Evolutionary conservation across 2,113 vertebrate species (phyloP).

Genomic region (Ceyx margarethae): DNA sequence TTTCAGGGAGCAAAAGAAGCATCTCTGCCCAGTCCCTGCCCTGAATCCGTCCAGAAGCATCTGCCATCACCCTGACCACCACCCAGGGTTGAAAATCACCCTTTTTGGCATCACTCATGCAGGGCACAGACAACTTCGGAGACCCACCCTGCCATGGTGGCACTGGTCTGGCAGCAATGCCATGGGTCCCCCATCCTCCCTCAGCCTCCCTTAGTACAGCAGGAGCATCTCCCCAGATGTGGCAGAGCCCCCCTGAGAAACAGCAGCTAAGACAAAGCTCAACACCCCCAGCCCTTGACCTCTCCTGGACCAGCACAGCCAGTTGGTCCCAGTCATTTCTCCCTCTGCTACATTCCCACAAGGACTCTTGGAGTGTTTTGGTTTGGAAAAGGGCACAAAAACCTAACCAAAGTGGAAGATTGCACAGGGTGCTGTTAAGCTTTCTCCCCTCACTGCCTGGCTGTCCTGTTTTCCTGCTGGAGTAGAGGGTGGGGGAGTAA

Average conservation of each 20-base stretch:
- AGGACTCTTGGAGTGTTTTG: accelerated
- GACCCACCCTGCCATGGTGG: accelerated
- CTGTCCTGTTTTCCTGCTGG: background rate
- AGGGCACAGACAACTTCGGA: background rate
- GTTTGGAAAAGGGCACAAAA: too few species aligned
- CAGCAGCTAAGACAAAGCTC: background rate
- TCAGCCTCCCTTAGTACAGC: background rate
- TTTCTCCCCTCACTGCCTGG: background rate
- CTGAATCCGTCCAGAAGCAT: background rate
- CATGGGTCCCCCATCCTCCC: background rate
- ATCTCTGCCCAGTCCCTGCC: background rate
- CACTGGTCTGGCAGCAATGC: background rate
- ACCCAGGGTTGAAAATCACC: background rate
- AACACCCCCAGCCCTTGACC: background rate
- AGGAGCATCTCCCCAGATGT: accelerated
- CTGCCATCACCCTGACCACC: background rate
- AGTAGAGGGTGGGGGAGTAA: background rate
- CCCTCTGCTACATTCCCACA: background rate
- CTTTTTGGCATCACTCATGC: background rate
- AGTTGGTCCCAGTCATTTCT: background rate
- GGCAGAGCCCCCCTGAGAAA: background rate
- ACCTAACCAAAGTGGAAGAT: background rate
- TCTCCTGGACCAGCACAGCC: background rate
- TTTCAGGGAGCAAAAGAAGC: background rate
- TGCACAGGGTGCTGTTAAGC: background rate